Percentiles rank a stretch among this genome's conserved stretches.
phyloP scores from a whole-genome alignment of 2,888 invertebrate species.

The Helicoverpa assulta region DNA sequence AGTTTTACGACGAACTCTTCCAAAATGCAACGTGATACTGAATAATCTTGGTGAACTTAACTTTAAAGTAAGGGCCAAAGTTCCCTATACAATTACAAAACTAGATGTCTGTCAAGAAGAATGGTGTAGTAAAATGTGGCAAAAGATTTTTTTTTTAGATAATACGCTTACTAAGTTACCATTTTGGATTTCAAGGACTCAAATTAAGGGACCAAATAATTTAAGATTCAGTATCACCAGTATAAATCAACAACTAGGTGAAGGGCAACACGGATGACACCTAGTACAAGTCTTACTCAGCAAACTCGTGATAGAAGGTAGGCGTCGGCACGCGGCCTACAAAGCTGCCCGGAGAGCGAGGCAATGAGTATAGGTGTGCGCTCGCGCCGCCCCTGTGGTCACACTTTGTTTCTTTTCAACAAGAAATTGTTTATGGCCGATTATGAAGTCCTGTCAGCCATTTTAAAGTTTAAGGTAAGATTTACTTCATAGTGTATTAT shows the following conservation, averaged over 20 bases:
- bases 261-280: constrained; percentile 71
- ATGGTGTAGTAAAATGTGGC: too few relatives aligned
- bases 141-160: not conserved
- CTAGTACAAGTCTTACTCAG: constrained; percentile 84
- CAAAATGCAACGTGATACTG: constrained; percentile 62
- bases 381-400: constrained; percentile 85
- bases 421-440: constrained; percentile 23
- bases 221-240: constrained; percentile 65
- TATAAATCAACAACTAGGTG: constrained; percentile 65
- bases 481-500: not conserved
- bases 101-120: not conserved
- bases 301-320: constrained; percentile 87
- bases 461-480: not conserved
- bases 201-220: not conserved
- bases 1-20: constrained; percentile 29
- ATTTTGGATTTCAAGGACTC: not conserved
- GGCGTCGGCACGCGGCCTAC: constrained; percentile 88
- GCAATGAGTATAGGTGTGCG: constrained; percentile 84
- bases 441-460: not conserved
- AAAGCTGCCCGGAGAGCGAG: constrained; percentile 83
- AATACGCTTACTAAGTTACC: not conserved
- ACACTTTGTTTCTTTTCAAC: constrained; percentile 60
- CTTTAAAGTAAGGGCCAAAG: not conserved
- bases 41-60: constrained; percentile 28
- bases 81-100: not conserved